These are phyloP conservation scores for Serilophus lunatus DNA, from an alignment of 2,113 vertebrate species.

Conservation along the genomic window DNA sequence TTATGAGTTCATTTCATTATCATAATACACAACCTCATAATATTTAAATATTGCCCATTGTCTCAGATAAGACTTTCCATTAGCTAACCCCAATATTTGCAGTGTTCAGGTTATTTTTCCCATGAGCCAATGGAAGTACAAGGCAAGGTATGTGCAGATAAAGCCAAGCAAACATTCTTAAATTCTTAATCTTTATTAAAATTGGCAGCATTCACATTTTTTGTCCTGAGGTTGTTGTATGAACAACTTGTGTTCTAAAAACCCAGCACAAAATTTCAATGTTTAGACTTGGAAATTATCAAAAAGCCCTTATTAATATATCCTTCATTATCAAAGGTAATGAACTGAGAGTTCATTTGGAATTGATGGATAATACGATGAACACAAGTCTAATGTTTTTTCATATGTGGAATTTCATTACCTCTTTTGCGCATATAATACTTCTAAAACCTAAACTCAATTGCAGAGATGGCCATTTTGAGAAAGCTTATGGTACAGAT, in stretches of 20 bases:
- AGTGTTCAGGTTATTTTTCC: background rate
- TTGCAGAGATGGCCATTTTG: background rate
- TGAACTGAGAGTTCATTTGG: background rate
- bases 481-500: background rate
- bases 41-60: background rate
- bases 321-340: background rate
- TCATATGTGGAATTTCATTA: background rate
- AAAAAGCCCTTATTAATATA: background rate
- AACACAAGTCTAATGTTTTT: background rate
- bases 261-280: background rate
- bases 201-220: background rate
- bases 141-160: background rate
- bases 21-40: background rate
- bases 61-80: slow-evolving; percentile 1
- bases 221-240: background rate
- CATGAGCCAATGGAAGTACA: background rate
- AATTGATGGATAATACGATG: background rate
- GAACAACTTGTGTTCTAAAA: background rate
- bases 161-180: background rate
- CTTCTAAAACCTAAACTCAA: background rate
- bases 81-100: slow-evolving; percentile 1
- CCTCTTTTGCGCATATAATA: background rate
- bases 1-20: background rate
- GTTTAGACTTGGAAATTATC: background rate
- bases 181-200: background rate